phyloP scores from a whole-genome alignment of 2,888 invertebrate genomes.

The Phyllotreta striolata region DNA sequence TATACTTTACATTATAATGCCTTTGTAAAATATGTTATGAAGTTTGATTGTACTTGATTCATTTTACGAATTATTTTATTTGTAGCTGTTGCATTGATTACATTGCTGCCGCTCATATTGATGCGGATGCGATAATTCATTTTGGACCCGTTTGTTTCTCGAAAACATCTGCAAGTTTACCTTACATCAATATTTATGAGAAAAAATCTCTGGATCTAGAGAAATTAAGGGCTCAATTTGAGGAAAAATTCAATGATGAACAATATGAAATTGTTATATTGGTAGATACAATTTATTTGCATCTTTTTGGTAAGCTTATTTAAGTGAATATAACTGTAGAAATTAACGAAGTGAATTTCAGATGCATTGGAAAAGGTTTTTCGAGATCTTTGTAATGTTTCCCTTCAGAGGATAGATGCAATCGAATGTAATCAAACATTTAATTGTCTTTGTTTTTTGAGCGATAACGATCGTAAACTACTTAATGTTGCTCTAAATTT shows the following conservation, averaged over 20 bases:
- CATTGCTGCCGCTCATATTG: conserved; percentile 87
- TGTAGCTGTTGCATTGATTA: conserved; percentile 89
- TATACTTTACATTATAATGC: conserved; percentile 57
- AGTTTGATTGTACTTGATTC: not conserved
- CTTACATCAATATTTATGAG: conserved; percentile 78
- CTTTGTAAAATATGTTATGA: too few species aligned
- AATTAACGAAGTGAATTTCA: conserved; percentile 23
- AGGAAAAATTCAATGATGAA: conserved; percentile 54
- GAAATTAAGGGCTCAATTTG: conserved; percentile 55
- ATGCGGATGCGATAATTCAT: conserved; percentile 87
- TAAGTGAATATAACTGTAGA: conserved; percentile 18
- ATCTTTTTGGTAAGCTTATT: conserved; percentile 65
- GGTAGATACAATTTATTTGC: conserved; percentile 73
- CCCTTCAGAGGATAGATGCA: conserved; percentile 41
- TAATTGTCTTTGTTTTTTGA: conserved; percentile 65
- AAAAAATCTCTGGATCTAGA: conserved; percentile 66
- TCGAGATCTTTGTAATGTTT: conserved; percentile 29
- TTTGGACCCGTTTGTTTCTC: conserved; percentile 92
- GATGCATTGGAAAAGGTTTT: conserved; percentile 30
- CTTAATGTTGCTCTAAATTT: conserved; percentile 63
- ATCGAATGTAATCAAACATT: conserved; percentile 49
- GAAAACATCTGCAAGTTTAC: conserved; percentile 72
- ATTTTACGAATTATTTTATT: conserved; percentile 36
- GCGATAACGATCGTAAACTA: conserved; percentile 63
- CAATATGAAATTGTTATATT: conserved; percentile 66